A percentile compares a stretch with the other conserved stretches of the same genome.
These are phyloP conservation scores for Hippotragus niger DNA, from an alignment of 2,113 vertebrate species.

Conservation along the genomic window DNA sequence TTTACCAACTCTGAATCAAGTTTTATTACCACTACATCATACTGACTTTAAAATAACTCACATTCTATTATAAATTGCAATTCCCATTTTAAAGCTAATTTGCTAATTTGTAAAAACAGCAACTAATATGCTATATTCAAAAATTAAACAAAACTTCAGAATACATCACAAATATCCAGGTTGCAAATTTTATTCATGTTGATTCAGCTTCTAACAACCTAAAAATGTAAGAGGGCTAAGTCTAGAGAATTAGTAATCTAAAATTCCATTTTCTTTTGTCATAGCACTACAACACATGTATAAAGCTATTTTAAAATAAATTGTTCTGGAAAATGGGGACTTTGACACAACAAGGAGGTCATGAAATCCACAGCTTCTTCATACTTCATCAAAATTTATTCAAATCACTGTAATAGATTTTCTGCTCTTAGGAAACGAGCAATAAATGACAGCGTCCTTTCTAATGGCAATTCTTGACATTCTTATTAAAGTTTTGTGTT, in stretches of 20 bases:
- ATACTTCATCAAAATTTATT: slow-evolving; percentile 17
- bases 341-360: neutral
- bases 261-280: slow-evolving; percentile 5
- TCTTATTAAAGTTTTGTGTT: slow-evolving; percentile 40
- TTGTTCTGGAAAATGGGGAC: neutral
- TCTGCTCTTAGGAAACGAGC: slow-evolving; percentile 41
- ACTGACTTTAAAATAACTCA: neutral
- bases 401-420: slow-evolving; percentile 34
- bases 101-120: neutral
- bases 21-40: neutral
- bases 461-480: slow-evolving; percentile 27
- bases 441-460: slow-evolving; percentile 32
- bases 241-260: neutral
- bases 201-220: neutral
- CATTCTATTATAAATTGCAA: neutral
- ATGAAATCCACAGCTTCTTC: neutral
- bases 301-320: slow-evolving; percentile 32
- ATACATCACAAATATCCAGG: neutral
- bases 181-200: neutral
- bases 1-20: neutral
- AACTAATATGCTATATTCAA: neutral
- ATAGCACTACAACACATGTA: neutral
- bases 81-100: neutral
- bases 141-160: neutral
- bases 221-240: neutral